Evolutionary conservation across 2,888 invertebrate genomes (phyloP), one percentile per base, ranked within the genome.

Genomic region (Oscheius myriophilus): DNA sequence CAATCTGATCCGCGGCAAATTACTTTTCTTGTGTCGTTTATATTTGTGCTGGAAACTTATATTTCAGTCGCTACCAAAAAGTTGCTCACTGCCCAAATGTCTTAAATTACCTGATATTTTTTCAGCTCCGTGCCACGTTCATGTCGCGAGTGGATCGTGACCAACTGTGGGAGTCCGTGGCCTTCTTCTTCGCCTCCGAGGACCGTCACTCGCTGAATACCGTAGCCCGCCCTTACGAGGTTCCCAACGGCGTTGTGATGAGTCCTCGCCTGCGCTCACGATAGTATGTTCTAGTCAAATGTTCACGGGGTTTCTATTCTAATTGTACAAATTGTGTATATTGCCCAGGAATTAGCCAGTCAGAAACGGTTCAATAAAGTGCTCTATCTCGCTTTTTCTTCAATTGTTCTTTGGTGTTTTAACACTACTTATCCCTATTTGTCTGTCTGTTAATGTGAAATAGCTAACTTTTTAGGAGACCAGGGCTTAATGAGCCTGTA

Each of bases 61-160:
- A n/a, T n/a, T n/a, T n/a, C n/a, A n/a, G n/a, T n/a, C n/a, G n/a
- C n/a, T n/a, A n/a, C n/a, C n/a, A n/a, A n/a, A n/a, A n/a, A n/a
- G n/a, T n/a, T n/a, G n/a, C n/a, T n/a, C n/a, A n/a, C n/a, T n/a
- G n/a, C n/a, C n/a, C n/a, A n/a, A n/a, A n/a, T n/a, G n/a, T n/a
- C n/a, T 6, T 33, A 33, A 33, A 6, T 33, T 6, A 33, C 33
- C 33, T 14, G 9, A 1, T 53, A 41, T 14, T 74, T n/a, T n/a
- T 79, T 58, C 70, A 83, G 76, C 73, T 85, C 9, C 78, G 85
- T 12, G 84, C 85, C 7, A 85, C 85, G 11, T 85, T 85, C 69
- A 70, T 85, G 42, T 70, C 84, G 4, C 76, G 85, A 53, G 59
- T 85, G 16, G 66, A 78, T 39, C 76, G 79, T 12, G 67, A 77